Evolutionary conservation across 2,888 invertebrate species (phyloP), one percentile per base, ranked within the genome.

Genomic region (Ceraclea dissimilis): DNA sequence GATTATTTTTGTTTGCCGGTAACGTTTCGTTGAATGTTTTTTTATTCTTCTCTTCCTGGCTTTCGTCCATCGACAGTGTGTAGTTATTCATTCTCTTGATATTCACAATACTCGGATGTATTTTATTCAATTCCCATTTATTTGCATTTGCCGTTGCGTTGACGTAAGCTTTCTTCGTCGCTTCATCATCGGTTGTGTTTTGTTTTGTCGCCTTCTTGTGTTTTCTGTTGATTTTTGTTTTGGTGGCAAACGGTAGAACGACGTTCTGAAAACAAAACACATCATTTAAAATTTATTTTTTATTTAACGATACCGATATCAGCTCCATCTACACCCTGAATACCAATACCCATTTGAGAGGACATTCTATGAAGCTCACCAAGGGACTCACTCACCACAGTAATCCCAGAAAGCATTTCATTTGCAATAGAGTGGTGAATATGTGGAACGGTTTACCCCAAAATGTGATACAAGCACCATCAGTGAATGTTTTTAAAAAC

Each of bases 221-320:
- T 19, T 54, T 54, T 31, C 19, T 46, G 13, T 34, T 20, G 20
- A 39, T 39, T 39, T 16, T 39, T 1, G 44, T 16, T 50, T 57
- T 46, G 16, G 43, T 19, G 34, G 26, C 17, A 19, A 60, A 57
- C 1, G 54, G 51, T 18, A 54, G 54, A 21, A 43, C 53, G 21
- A 56, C 58, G 26, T 49, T 54, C 60, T 60, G 49, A 43, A 60
- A 52, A 39, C 5, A 39, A 16, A 6, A 31, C 49, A 52, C n/a
- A n/a, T n/a, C n/a, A n/a, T n/a, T n/a, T n/a, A n/a, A 33, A 18
- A 26, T 2, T 46, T 46, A 49, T 26, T 18, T n/a, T 21, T 4
- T 4, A 48, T n/a, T 20, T 13, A 2, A 11, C 6, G 5, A 48
- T n/a, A n/a, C n/a, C n/a, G n/a, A n/a, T n/a, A n/a, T n/a, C n/a